Evolutionary conservation across 2,113 vertebrate species (phyloP), one percentile per base, ranked within the genome.

Genomic region (Oncorhynchus keta): DNA sequence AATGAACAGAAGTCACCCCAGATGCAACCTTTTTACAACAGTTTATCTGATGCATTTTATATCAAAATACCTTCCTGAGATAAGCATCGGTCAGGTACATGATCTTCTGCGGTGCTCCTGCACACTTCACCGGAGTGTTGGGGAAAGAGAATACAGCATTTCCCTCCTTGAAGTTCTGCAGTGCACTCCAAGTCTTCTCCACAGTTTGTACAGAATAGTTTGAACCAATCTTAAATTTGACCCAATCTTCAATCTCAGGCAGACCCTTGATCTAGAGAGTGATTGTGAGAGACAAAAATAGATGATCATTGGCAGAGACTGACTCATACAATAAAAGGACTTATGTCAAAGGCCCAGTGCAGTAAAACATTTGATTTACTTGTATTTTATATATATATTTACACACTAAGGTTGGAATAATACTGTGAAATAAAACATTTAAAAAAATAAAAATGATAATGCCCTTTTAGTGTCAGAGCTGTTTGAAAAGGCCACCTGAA

Each of bases 41-140:
- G 3, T 12, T 64, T 64, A 26, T 22, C 20, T 26, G 24, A 26
- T 26, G n/a, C 13, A 8, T 68, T 68, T 49, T 24, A 1, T 22
- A 14, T 71, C 30, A 30, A 1, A 24, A 26, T 89, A 99, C 97
- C 94, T 99, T 98, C 89, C 95, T 94, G 68, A 97, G 86, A 82
- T 91, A 98, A 3, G 93, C 93, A 3, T 99, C 98, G 0, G 97
- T 87, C 26, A 99, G 93, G 84, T 99, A 99, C 97, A 99, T 99
- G 80, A 99, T 99, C 91, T 99, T 99, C 88, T 99, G 98, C 20
- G 98, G 97, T 0, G 97, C 98, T 13, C 98, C 98, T 2, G 94
- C 97, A 87, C 98, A 99, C 88, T 99, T 99, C 65, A 99, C 89
- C 0, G 97, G 96, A 3, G 96, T 97, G 73, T 98, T 97, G 70